Percentiles rank a stretch among this genome's conserved stretches.
Conservation (phyloP, 2,113 vertebrate species). For the Excalfactoria chinensis region DNA sequence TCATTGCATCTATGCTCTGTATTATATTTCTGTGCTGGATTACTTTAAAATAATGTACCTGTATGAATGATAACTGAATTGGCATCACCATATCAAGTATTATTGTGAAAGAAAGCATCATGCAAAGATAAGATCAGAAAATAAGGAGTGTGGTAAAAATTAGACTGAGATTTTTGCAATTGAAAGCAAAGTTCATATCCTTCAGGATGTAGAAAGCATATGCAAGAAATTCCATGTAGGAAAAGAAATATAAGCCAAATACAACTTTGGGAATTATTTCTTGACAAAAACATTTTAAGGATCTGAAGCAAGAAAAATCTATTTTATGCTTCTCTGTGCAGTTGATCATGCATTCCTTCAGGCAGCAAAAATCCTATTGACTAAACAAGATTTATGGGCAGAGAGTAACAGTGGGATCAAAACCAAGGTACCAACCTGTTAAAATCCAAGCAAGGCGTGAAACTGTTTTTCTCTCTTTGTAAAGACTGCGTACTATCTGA, state of each 20-base stretch:
- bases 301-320: constrained; percentile 42
- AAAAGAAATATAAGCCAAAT: background rate
- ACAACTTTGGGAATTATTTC: constrained; percentile 18
- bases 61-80: background rate
- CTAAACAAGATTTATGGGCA: constrained; percentile 34
- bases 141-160: background rate
- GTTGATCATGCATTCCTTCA: constrained; percentile 29
- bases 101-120: no score
- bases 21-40: background rate
- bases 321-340: background rate
- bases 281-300: background rate
- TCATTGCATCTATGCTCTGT: background rate
- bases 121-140: background rate
- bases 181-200: background rate
- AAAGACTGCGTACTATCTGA: background rate
- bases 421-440: background rate
- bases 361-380: constrained; percentile 35
- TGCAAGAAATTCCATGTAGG: background rate
- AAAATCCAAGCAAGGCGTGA: background rate
- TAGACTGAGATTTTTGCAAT: background rate
- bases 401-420: background rate
- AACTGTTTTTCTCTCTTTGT: background rate
- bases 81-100: background rate
- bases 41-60: background rate
- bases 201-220: background rate